phyloP scores from a whole-genome alignment of 2,797 vertebrate genomes.

The Notolepis coatsorum region DNA sequence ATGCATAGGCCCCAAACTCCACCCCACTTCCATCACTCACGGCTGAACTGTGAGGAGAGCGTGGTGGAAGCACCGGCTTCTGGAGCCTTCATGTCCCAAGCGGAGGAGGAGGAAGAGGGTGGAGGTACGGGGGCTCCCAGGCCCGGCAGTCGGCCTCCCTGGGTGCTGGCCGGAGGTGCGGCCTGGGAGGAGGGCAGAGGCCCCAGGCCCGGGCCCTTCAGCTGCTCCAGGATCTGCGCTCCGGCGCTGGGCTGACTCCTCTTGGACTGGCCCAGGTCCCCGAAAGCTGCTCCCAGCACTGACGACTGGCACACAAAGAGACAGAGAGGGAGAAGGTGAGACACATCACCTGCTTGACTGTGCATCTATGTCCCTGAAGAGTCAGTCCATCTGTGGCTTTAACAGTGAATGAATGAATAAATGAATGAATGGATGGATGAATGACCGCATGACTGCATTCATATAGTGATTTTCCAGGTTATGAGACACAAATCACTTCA shows the following conservation, averaged over 20 bases:
- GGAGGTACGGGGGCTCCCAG: constrained; percentile 65
- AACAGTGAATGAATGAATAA: too few species aligned
- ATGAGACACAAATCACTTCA: too few species aligned
- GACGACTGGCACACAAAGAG: constrained; percentile 82
- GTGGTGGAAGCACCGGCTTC: constrained; percentile 80
- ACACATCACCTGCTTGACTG: not conserved
- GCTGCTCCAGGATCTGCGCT: constrained; percentile 91
- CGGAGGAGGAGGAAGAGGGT: constrained; percentile 71
- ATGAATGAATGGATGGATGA: too few species aligned
- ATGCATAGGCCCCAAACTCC: not conserved
- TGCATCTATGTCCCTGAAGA: not conserved
- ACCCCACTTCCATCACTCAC: constrained; percentile 61
- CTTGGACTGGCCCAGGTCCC: constrained; percentile 90
- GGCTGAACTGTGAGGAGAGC: constrained; percentile 88
- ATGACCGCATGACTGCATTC: too few species aligned
- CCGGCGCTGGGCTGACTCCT: constrained; percentile 82
- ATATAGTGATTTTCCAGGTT: too few species aligned
- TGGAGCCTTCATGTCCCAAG: constrained; percentile 91
- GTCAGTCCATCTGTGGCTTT: too few species aligned
- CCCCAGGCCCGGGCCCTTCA: constrained; percentile 89
- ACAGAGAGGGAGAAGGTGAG: not conserved
- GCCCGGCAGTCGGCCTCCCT: constrained; percentile 72
- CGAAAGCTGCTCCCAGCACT: constrained; percentile 92
- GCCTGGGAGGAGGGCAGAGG: constrained; percentile 85
- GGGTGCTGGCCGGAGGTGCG: constrained; percentile 67